A percentile compares a stretch with the other conserved stretches of the same genome.
Evolutionary conservation across 1,140 invertebrate species (phyloP).

Genomic region (Psilanteris sp.): DNA sequence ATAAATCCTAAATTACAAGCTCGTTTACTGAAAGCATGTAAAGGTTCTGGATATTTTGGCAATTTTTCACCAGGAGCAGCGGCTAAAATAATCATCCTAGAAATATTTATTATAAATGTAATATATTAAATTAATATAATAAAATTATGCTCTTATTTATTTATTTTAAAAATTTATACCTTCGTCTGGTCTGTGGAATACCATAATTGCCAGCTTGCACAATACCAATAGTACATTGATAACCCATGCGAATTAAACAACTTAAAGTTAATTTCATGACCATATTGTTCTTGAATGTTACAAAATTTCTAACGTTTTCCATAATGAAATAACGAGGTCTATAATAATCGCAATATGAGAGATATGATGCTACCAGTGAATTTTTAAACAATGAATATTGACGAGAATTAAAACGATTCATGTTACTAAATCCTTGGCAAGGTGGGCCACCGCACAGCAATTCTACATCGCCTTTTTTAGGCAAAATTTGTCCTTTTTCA

Average conservation of each 20-base stretch:
- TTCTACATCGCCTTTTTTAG: conserved; percentile 90
- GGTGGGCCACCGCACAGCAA: conserved; percentile 93
- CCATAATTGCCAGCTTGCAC: conserved; percentile 93
- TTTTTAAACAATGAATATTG: conserved; percentile 94
- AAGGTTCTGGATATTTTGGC: conserved; percentile 90
- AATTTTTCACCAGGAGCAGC: conserved; percentile 89
- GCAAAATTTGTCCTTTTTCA: conserved; percentile 83
- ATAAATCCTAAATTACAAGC: conserved; percentile 86
- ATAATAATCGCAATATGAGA: conserved; percentile 93
- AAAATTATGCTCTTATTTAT: neutral
- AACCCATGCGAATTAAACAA: conserved; percentile 90
- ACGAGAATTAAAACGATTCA: conserved; percentile 93
- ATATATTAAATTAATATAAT: neutral
- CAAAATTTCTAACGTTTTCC: conserved; percentile 94
- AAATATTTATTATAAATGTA: conserved; percentile 66
- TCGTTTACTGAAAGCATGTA: conserved; percentile 88
- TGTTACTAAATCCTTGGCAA: conserved; percentile 94
- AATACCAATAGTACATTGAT: conserved; percentile 92
- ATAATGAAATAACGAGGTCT: conserved; percentile 91
- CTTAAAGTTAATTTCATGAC: conserved; percentile 90
- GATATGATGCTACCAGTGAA: conserved; percentile 90
- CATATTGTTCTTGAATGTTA: conserved; percentile 88
- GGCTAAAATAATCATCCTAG: conserved; percentile 88
- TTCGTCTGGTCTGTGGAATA: conserved; percentile 89
- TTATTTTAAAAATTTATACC: conserved; percentile 73